phyloP scores from a whole-genome alignment of 30 jellyfish, hydroid and myxozoan species.

The Hydractinia symbiolongicarpus region DNA sequence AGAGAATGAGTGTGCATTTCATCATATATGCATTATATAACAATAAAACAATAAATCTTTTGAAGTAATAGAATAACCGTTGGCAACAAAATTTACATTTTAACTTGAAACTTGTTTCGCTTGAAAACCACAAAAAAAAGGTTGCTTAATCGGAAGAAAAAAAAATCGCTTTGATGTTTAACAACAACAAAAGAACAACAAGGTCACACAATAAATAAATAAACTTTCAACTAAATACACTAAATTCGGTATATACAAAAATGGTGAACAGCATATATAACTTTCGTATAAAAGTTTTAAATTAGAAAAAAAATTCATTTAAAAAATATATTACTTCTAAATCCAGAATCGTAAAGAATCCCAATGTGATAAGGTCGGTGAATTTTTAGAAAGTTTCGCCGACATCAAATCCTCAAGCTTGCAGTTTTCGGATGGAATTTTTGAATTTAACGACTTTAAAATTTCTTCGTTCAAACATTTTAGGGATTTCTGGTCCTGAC shows the following conservation, averaged over 20 bases:
- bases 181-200: conserved; percentile 1
- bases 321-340: background rate
- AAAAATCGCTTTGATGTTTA: background rate
- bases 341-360: conserved; percentile 34
- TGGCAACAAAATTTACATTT: too few species aligned
- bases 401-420: conserved; percentile 5
- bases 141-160: too few species aligned
- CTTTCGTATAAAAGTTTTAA: background rate
- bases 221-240: background rate
- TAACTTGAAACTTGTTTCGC: too few species aligned
- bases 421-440: background rate
- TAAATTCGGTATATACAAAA: conserved; percentile 9
- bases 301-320: conserved; percentile 1
- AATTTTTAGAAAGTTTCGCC: background rate
- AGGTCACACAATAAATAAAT: background rate
- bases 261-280: background rate
- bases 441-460: background rate
- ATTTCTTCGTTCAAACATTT: conserved; percentile 10
- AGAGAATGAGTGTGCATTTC: too few species aligned
- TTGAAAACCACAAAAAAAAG: too few species aligned
- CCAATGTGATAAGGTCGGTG: conserved; percentile 6
- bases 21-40: too few species aligned
- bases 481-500: background rate
- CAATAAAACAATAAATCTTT: too few species aligned
- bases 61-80: too few species aligned